Base-by-base conservation (phyloP, 2,888 invertebrate species). In the Eristalis arbustorum region DNA sequence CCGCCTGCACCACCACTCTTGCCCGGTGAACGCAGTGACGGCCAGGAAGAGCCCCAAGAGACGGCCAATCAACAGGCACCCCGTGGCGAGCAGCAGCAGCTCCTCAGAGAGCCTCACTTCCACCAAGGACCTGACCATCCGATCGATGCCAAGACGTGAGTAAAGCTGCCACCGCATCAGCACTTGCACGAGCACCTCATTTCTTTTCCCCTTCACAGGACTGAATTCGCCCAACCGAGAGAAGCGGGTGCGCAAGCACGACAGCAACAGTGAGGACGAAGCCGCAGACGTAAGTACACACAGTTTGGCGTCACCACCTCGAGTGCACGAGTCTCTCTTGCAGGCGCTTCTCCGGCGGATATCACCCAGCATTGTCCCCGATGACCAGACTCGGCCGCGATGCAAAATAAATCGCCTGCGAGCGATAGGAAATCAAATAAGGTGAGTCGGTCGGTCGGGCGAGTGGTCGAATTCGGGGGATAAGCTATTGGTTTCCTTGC, bases 341-440 rank as follows among this genome's bases (percentile, higher is more conserved):
- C 92, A 95, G 95, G 94, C 95, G 88, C 94, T 94, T 4, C 92
- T 94, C 40, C 94, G 94, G 34, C 94, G 95, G 90, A 95, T 95
- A 92, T 94, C 95, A 75, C 95, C 95, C 72, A 95, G 94, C 90
- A 91, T 94, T 68, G 89, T 93, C 1, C 94, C 94, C 90, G 95
- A 95, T 89, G 89, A 89, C 56, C 79, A 88, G 28, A 37, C 88
- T 2, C 89, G 89, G 42, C 90, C 90, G 10, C 89, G 89, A 74
- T 93, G 93, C 89, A 96, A 96, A 93, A 93, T 96, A 81, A 95
- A 95, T 92, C 94, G 95, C 89, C 92, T 96, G 89, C 93, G 95
- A 89, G 95, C 96, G 31, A 96, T 96, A 89, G 95, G 96, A 90
- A 95, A 96, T 92, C 96, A 96, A 93, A 96, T 96, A 91, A 95